Evolutionary conservation across 2,113 vertebrate genomes (phyloP).

Genomic region (Varanus komodoensis): DNA sequence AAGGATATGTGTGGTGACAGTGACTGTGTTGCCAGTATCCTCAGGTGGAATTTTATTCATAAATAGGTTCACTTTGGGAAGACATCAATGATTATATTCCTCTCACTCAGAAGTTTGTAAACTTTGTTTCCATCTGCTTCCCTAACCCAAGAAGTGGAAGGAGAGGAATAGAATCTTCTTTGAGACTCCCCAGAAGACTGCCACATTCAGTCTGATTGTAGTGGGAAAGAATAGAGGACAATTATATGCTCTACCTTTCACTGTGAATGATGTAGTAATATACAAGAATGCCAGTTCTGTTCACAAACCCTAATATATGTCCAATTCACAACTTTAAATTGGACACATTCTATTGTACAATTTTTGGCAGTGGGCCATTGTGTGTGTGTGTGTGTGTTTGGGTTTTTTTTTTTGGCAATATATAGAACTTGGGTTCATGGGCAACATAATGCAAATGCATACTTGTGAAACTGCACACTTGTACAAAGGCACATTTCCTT

Average conservation of each 20-base stretch:
- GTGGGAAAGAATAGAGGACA: not conserved
- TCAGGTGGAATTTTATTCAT: conserved; percentile 1
- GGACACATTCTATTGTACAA: too few species aligned
- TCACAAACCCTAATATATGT: too few species aligned
- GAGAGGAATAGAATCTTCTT: not conserved
- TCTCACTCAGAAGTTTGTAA: not conserved
- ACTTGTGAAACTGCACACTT: too few species aligned
- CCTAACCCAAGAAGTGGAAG: not conserved
- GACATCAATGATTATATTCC: not conserved
- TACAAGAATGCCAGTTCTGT: too few species aligned
- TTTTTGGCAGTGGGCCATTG: too few species aligned
- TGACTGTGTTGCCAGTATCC: not conserved
- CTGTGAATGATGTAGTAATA: too few species aligned
- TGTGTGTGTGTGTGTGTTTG: too few species aligned
- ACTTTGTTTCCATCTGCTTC: not conserved
- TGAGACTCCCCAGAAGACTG: not conserved
- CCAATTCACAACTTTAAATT: too few species aligned
- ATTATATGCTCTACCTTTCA: not conserved
- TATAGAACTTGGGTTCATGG: too few species aligned
- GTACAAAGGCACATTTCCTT: too few species aligned
- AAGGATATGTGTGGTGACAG: not conserved
- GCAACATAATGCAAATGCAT: too few species aligned
- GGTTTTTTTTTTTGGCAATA: too few species aligned
- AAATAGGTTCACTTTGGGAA: not conserved
- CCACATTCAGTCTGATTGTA: not conserved